These are phyloP conservation scores for Atrina japonica DNA, from an alignment of 2,888 invertebrate genomes.

Conservation along the genomic window DNA sequence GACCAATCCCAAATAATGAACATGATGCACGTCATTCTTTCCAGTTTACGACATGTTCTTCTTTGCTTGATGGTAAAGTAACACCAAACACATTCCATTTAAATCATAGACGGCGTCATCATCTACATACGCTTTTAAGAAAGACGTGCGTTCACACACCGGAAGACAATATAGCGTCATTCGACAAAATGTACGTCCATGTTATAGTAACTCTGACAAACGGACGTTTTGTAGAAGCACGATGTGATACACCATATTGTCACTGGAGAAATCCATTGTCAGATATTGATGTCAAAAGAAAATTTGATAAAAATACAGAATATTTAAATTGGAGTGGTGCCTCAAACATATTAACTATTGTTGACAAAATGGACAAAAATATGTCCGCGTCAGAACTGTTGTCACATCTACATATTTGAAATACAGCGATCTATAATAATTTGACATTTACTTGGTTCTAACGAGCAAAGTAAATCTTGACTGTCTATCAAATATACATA, in stretches of 20 bases:
- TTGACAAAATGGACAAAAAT: too few relatives aligned
- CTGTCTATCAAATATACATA: too few relatives aligned
- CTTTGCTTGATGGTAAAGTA: slow-evolving; percentile 64
- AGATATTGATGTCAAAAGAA: slow-evolving; percentile 56
- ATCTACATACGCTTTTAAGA: slow-evolving; percentile 50
- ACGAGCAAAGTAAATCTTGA: too few relatives aligned
- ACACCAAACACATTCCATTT: slow-evolving; percentile 53
- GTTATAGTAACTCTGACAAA: slow-evolving; percentile 51
- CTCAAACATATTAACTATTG: too few relatives aligned
- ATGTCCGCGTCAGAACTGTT: too few relatives aligned
- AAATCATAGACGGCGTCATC: slow-evolving; percentile 32
- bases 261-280: slow-evolving; percentile 68
- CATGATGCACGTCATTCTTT: slow-evolving; percentile 71
- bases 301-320: slow-evolving; percentile 44
- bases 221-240: slow-evolving; percentile 42
- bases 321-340: too few relatives aligned
- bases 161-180: slow-evolving; percentile 58
- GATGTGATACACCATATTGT: slow-evolving; percentile 66
- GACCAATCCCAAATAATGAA: slow-evolving; percentile 60
- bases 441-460: too few relatives aligned
- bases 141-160: slow-evolving; percentile 56
- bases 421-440: too few relatives aligned
- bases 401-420: too few relatives aligned
- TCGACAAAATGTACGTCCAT: slow-evolving; percentile 67
- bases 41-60: slow-evolving; percentile 65